Conservation (phyloP, 2,888 invertebrate species). For the Conomelus anceps region DNA sequence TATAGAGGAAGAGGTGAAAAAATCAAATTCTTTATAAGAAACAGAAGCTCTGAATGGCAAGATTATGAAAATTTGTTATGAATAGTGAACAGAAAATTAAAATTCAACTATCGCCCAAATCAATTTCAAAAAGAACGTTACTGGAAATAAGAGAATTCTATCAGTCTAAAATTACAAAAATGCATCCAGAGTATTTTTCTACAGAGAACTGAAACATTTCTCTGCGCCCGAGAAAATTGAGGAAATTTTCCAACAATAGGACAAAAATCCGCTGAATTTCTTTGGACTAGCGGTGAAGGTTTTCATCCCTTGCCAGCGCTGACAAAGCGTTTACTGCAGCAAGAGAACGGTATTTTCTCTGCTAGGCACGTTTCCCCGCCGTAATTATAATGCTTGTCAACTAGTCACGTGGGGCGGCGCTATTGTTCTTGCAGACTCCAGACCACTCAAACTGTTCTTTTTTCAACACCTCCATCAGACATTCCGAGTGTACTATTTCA, state of each 20-base stretch:
- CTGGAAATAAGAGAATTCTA: not conserved
- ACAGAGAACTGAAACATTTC: not conserved
- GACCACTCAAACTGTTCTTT: not conserved
- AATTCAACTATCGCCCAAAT: not conserved
- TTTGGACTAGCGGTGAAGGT: not conserved
- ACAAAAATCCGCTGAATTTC: not conserved
- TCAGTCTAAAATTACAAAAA: not conserved
- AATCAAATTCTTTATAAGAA: too few relatives aligned
- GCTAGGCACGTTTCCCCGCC: not conserved
- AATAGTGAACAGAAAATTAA: too few relatives aligned
- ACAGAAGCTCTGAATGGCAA: too few relatives aligned
- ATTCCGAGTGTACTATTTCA: not conserved
- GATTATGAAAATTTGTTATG: too few relatives aligned
- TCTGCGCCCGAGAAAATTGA: not conserved
- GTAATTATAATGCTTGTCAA: not conserved
- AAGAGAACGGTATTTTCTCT: not conserved
- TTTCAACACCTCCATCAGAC: not conserved
- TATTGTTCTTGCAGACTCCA: not conserved
- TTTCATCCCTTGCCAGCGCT: not conserved
- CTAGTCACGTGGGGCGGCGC: not conserved
- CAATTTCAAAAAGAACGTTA: not conserved
- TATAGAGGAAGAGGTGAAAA: too few relatives aligned
- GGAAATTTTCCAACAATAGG: not conserved
- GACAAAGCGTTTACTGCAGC: not conserved
- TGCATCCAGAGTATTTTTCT: too few relatives aligned